A percentile compares a stretch with the other conserved stretches of the same genome.
These are phyloP conservation scores for Rhingia campestris DNA, from an alignment of 2,888 invertebrate genomes.

Conservation along the genomic window DNA sequence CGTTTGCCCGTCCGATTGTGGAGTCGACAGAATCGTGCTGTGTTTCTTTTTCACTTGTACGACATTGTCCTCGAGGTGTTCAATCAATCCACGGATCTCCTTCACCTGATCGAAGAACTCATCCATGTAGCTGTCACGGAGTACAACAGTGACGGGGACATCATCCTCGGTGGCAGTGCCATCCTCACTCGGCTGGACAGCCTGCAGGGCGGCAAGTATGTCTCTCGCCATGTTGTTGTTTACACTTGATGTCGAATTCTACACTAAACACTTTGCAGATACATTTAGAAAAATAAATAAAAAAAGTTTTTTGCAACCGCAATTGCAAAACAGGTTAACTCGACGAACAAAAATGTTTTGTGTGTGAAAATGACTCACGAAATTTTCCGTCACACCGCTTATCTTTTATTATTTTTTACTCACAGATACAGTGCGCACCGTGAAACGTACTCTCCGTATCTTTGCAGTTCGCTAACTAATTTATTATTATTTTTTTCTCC, in stretches of 20 bases:
- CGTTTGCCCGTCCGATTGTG: slow-evolving; percentile 99
- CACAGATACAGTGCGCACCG: slow-evolving; percentile 57
- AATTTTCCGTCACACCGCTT: slow-evolving; percentile 66
- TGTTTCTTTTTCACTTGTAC: slow-evolving; percentile 99
- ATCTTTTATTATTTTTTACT: slow-evolving; percentile 34
- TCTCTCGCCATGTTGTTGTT: slow-evolving; percentile 92
- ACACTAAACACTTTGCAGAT: slow-evolving; percentile 36
- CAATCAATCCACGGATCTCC: slow-evolving; percentile 99
- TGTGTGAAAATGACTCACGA: slow-evolving; percentile 63
- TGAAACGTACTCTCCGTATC: slow-evolving; percentile 53
- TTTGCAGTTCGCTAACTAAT: slow-evolving; percentile 31
- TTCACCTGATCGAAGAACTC: slow-evolving; percentile 99
- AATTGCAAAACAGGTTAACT: slow-evolving; percentile 19
- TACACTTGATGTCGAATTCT: slow-evolving; percentile 28
- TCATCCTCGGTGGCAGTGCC: slow-evolving; percentile 97
- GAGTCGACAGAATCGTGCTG: slow-evolving; percentile 98
- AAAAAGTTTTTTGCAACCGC: not conserved
- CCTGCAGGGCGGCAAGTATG: slow-evolving; percentile 97
- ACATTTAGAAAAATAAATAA: slow-evolving; percentile 28
- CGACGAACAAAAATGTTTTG: slow-evolving; percentile 49
- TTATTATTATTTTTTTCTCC: slow-evolving; percentile 1
- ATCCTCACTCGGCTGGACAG: slow-evolving; percentile 97
- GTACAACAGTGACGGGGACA: slow-evolving; percentile 97
- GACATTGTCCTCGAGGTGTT: slow-evolving; percentile 99
- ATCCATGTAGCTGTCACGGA: slow-evolving; percentile 97